Evolutionary conservation across 2,113 vertebrate genomes (phyloP).

Genomic region (Vombatus ursinus): DNA sequence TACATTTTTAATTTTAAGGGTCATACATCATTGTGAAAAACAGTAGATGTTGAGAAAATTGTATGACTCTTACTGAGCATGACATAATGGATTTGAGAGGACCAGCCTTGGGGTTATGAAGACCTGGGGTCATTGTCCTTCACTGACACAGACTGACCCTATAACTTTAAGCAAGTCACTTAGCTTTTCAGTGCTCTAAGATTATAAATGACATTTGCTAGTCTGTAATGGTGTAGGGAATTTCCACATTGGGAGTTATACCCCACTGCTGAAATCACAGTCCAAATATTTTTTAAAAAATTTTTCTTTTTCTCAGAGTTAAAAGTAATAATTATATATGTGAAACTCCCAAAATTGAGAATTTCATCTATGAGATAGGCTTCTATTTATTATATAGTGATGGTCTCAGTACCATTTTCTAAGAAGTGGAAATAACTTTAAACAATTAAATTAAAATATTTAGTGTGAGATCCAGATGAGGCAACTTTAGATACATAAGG

Average conservation of each 20-base stretch:
- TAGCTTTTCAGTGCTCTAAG: not conserved
- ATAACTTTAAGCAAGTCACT: not conserved
- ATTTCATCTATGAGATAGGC: constrained; percentile 22
- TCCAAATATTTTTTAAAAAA: not conserved
- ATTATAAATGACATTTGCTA: not conserved
- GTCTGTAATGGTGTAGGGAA: not conserved
- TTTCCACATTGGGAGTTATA: not conserved
- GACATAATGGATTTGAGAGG: not conserved
- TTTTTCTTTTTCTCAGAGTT: not conserved
- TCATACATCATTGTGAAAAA: not conserved
- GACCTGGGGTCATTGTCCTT: not conserved
- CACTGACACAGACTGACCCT: not conserved
- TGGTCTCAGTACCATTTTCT: constrained; percentile 18
- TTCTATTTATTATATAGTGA: not conserved
- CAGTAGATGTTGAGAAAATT: not conserved
- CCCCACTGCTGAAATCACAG: not conserved
- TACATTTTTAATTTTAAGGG: not conserved
- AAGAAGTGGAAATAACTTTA: not conserved
- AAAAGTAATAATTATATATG: not conserved
- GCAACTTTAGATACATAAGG: not conserved
- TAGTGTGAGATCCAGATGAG: not conserved
- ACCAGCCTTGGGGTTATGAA: not conserved
- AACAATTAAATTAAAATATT: constrained; percentile 13
- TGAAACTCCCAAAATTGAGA: constrained; percentile 14
- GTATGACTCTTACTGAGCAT: not conserved